Conservation (phyloP, 2,888 invertebrate genomes). For the Trichogramma dendrolimi region DNA sequence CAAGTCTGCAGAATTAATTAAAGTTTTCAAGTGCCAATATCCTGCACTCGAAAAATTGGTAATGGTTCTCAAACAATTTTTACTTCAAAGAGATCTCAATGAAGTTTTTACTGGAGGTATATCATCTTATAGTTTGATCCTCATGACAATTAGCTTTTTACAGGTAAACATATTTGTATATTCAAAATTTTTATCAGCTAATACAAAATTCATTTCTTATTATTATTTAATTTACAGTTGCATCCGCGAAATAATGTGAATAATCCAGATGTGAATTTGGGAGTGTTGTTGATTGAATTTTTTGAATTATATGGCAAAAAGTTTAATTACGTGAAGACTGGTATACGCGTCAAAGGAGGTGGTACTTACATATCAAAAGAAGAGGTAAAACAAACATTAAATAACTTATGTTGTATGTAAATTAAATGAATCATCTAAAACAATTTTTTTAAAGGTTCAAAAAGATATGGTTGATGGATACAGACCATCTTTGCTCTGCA, state of each 20-base stretch:
- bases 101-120: slow-evolving; percentile 99
- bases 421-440: slow-evolving; percentile 4
- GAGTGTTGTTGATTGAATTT: slow-evolving; percentile 92
- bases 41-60: slow-evolving; percentile 91
- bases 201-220: too few species aligned
- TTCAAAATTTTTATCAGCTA: background rate
- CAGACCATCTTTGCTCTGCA: slow-evolving; percentile 88
- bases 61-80: slow-evolving; percentile 96
- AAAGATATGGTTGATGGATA: slow-evolving; percentile 93
- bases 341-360: slow-evolving; percentile 88
- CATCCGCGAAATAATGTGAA: slow-evolving; percentile 79
- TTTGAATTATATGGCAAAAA: slow-evolving; percentile 95
- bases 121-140: slow-evolving; percentile 95
- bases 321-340: slow-evolving; percentile 93
- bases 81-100: slow-evolving; percentile 94
- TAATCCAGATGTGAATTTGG: slow-evolving; percentile 69
- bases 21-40: slow-evolving; percentile 81
- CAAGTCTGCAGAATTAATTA: slow-evolving; percentile 92
- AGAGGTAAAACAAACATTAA: slow-evolving; percentile 55
- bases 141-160: slow-evolving; percentile 97
- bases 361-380: slow-evolving; percentile 93
- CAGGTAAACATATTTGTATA: slow-evolving; percentile 54
- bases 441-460: slow-evolving; percentile 58
- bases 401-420: background rate
- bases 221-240: slow-evolving; percentile 56